Base-by-base conservation (phyloP, 2,113 vertebrate species). In the Marcusenius ussheri region DNA sequence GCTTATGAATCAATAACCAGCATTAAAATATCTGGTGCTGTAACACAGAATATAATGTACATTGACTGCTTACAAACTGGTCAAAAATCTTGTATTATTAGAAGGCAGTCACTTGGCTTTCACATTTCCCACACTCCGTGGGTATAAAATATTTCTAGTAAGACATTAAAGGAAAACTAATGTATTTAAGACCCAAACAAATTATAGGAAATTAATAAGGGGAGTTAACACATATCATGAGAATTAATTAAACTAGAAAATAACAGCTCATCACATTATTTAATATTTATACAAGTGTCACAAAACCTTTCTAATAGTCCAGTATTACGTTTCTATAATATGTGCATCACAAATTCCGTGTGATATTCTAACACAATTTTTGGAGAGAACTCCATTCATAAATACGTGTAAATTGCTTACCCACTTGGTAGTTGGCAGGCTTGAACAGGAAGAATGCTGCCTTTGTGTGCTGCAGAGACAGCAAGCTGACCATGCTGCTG, bases 401-500 rank as follows among this genome's bases (percentile, higher is more conserved):
- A 17, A 80, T 19, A 50, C 27, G 83, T 15, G 45, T 86, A 86
- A 47, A 27, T 50, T 87, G n/a, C 47, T 87, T 87, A 27, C 6
- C n/a, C n/a, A 39, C n/a, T 10, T 56, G 31, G 31, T 56, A 53
- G 15, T 2, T 39, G 13, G 31, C 13, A 53, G 49, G 70, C 27
- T 17, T 50, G 10, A 91, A 83, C 92, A 77, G 87, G 86, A 49
- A 31, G 15, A 11, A 39, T 49, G 90, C 58, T 19, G 39, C 91
- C 51, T 91, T 77, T 94, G 90, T 95, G 91, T 93, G 90, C 95
- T 93, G 93, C 95, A 99, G 98, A 94, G 98, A 99, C 91, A 99
- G 98, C 96, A 99, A 99, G 95, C 97, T 99, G 93, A 99, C 98
- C 94, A 99, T 99, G 98, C 95, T 99, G 95, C 97, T 99, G 91